Evolutionary conservation across 2,888 invertebrate species (phyloP).

Genomic region (Drosophila quinaria): DNA sequence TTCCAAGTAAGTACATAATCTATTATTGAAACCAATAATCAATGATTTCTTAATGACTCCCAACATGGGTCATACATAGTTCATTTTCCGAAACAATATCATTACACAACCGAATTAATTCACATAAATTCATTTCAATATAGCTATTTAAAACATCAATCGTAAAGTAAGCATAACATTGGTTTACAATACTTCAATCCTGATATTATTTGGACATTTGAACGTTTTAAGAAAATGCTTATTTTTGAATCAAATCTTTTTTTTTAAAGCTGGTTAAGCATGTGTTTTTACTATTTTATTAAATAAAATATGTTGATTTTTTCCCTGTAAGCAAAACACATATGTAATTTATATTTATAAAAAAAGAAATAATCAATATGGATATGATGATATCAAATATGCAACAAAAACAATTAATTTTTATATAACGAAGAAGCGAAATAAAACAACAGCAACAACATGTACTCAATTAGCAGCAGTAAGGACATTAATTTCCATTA

Average conservation of each 20-base stretch:
- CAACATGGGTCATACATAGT: too few species aligned
- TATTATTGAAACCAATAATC: too few species aligned
- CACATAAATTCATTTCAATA: too few species aligned
- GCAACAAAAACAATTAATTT: conserved; percentile 71
- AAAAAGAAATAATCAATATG: conserved; percentile 13
- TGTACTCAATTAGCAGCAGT: conserved; percentile 59
- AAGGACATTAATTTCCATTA: conserved; percentile 70
- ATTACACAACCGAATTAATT: too few species aligned
- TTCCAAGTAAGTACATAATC: conserved; percentile 22
- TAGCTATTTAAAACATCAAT: too few species aligned
- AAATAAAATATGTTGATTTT: conserved; percentile 53
- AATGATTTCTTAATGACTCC: too few species aligned
- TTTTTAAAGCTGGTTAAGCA: conserved; percentile 20
- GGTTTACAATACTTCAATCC: too few species aligned
- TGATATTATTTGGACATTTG: too few species aligned
- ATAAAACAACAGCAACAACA: conserved; percentile 15
- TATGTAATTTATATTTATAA: conserved; percentile 10
- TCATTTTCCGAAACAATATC: too few species aligned
- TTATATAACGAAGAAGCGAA: conserved; percentile 40
- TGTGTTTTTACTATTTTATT: conserved; percentile 34
- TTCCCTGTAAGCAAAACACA: conserved; percentile 46
- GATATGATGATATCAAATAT: conserved; percentile 60
- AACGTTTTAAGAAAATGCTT: too few species aligned
- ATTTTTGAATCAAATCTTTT: conserved; percentile 24
- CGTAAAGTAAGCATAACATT: too few species aligned